A percentile compares a stretch with the other conserved stretches of the same genome.
These are phyloP conservation scores for Heliconius nattereri DNA, from an alignment of 1,140 invertebrate species.

Conservation along the genomic window DNA sequence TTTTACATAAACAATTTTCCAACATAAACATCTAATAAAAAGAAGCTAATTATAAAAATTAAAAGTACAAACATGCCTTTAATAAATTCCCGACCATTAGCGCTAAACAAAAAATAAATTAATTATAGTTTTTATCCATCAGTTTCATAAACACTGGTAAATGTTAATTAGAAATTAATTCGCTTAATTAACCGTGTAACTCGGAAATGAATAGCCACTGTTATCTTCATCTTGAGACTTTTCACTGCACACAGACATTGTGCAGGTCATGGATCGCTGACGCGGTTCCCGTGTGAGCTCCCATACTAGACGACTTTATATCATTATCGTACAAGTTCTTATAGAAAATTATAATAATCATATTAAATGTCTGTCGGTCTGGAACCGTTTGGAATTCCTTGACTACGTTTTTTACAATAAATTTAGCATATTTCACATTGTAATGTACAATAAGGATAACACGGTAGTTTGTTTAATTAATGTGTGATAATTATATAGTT, in stretches of 20 bases:
- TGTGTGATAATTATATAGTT: too few species aligned
- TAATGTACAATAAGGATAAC: too few species aligned
- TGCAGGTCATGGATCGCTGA: constrained; percentile 42
- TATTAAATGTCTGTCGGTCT: constrained; percentile 8
- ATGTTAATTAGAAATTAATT: constrained; percentile 23
- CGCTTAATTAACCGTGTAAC: constrained; percentile 37
- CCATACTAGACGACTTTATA: constrained; percentile 32
- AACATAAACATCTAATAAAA: not conserved
- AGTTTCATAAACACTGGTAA: constrained; percentile 17
- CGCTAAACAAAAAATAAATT: not conserved
- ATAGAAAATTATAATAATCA: constrained; percentile 36
- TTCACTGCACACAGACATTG: constrained; percentile 33
- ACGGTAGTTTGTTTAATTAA: too few species aligned
- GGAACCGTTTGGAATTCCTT: not conserved
- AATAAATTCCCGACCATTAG: not conserved
- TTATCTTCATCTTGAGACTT: constrained; percentile 28
- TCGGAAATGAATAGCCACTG: constrained; percentile 25
- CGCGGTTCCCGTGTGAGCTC: constrained; percentile 52
- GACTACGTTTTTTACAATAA: not conserved
- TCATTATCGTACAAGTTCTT: constrained; percentile 19
- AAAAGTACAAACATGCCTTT: not conserved
- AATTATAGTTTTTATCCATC: not conserved
- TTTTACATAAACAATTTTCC: too few species aligned
- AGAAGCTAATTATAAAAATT: not conserved
- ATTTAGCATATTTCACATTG: too few species aligned